These are phyloP conservation scores for Nilaparvata lugens DNA, from an alignment of 1,140 invertebrate species.

Conservation along the genomic window DNA sequence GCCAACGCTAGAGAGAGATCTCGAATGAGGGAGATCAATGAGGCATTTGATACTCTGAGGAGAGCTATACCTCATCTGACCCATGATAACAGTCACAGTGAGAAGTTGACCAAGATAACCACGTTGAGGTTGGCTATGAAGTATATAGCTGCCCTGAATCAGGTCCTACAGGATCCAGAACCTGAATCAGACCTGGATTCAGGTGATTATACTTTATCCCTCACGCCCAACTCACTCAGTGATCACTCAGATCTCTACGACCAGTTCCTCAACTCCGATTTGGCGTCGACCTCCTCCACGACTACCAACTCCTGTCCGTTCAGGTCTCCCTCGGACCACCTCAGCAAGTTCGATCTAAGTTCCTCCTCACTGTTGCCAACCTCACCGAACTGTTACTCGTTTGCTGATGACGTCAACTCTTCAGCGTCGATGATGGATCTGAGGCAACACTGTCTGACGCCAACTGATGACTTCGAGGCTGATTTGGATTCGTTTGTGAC, in stretches of 20 bases:
- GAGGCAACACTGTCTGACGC: not conserved
- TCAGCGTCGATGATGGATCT: not conserved
- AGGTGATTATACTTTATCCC: not conserved
- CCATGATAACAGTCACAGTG: conserved; percentile 25
- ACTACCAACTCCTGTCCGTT: not conserved
- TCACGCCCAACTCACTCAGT: conserved; percentile 8
- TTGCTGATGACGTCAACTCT: not conserved
- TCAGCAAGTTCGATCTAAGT: not conserved
- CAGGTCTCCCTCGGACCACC: not conserved
- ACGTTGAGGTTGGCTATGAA: conserved; percentile 78
- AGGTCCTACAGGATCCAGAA: conserved; percentile 29
- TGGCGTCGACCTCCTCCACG: not conserved
- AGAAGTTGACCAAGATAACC: conserved; percentile 82
- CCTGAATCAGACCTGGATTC: conserved; percentile 20
- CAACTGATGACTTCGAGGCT: not conserved
- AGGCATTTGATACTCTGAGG: conserved; percentile 71
- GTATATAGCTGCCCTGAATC: conserved; percentile 64
- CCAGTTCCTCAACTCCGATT: conserved; percentile 7
- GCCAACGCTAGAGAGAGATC: conserved; percentile 78
- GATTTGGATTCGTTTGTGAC: not conserved
- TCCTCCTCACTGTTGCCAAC: not conserved
- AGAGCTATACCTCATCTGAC: conserved; percentile 51
- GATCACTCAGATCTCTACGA: conserved; percentile 15
- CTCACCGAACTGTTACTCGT: not conserved
- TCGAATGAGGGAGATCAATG: conserved; percentile 81